A percentile compares a stretch with the other conserved stretches of the same genome.
Evolutionary conservation across 2,797 vertebrate species (phyloP).

Genomic region (Cyprinella venusta): DNA sequence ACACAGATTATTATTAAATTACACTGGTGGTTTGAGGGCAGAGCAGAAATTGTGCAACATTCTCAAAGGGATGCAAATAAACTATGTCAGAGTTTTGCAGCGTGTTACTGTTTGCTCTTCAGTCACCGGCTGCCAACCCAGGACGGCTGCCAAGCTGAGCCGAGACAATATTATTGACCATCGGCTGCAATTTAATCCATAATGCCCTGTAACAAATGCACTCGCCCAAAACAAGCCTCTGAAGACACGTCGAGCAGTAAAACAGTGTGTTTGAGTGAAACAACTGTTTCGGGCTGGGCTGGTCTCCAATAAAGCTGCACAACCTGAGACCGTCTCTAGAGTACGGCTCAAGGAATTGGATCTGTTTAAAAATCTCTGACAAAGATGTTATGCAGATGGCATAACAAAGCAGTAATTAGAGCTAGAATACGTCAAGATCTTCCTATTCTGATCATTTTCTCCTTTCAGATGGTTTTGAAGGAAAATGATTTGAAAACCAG

Average conservation of each 20-base stretch:
- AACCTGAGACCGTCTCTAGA: neutral
- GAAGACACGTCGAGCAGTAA: constrained; percentile 5
- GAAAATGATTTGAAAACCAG: neutral
- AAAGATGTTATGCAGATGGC: neutral
- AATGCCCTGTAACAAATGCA: constrained; percentile 34
- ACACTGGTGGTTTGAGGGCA: constrained; percentile 28
- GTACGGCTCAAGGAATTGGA: no score
- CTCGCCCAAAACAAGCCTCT: constrained; percentile 10
- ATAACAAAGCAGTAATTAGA: neutral
- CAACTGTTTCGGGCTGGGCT: neutral
- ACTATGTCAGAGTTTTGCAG: constrained; percentile 21
- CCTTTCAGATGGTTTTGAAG: neutral
- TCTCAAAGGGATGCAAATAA: constrained; percentile 20
- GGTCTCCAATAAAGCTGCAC: neutral
- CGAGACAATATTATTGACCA: constrained; percentile 58
- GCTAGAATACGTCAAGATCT: neutral
- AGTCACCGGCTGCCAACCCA: constrained; percentile 19
- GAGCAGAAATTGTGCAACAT: constrained; percentile 18
- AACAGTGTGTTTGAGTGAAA: neutral
- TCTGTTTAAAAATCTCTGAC: neutral
- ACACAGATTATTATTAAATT: constrained; percentile 31
- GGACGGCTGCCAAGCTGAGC: constrained; percentile 31
- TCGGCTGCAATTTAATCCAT: constrained; percentile 62
- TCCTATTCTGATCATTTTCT: neutral
- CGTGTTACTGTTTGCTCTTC: constrained; percentile 19